phyloP scores from a whole-genome alignment of 2,797 vertebrate species.

The Oreonectes daqikongensis region DNA sequence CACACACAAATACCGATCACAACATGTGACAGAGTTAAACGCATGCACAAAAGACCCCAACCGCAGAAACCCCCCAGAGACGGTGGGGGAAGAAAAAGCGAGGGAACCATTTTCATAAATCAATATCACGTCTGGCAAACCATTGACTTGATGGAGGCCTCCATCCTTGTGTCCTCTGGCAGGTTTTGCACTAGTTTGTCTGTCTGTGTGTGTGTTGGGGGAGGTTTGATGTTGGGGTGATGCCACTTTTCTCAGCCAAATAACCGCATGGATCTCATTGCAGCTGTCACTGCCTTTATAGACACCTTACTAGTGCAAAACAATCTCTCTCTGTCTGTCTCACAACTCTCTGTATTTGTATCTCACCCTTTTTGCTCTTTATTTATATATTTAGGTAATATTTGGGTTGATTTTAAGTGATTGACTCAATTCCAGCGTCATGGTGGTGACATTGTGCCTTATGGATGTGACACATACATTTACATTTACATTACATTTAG shows the following conservation, averaged over 20 bases:
- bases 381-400: not conserved
- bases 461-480: no score
- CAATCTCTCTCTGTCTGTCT: not conserved
- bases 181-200: conserved; percentile 35
- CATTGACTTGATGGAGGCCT: conserved; percentile 40
- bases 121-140: conserved; percentile 62
- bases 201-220: conserved; percentile 37
- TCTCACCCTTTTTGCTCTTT: not conserved
- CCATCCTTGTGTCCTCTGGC: conserved; percentile 54
- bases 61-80: conserved; percentile 61
- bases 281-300: conserved; percentile 52
- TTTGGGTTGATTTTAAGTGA: not conserved
- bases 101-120: conserved; percentile 72
- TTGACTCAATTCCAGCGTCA: no score
- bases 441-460: no score
- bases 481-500: no score
- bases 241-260: conserved; percentile 56
- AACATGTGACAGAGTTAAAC: conserved; percentile 62
- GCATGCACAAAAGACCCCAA: conserved; percentile 58
- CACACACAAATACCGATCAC: conserved; percentile 44
- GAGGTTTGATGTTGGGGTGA: conserved; percentile 16
- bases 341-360: not conserved
- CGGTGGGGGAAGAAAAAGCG: conserved; percentile 40
- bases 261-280: conserved; percentile 54
- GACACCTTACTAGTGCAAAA: conserved; percentile 22